These are phyloP conservation scores for Pseudocheirus occidentalis DNA, from an alignment of 2,797 vertebrate species.

Conservation along the genomic window DNA sequence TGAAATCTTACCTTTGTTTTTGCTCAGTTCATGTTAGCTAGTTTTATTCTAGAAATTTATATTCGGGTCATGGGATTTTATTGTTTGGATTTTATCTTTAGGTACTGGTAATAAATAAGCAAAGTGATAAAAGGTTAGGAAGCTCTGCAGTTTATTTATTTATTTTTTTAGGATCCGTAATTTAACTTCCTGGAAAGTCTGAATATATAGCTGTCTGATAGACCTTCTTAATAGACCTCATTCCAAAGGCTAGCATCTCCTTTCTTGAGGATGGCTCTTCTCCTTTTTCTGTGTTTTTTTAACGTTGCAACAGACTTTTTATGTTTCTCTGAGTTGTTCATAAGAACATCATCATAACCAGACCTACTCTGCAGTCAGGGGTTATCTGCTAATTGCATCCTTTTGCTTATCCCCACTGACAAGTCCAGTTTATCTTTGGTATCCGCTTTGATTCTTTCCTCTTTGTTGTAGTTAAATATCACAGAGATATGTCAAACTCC, in stretches of 20 bases:
- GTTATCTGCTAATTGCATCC: not conserved
- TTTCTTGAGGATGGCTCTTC: not conserved
- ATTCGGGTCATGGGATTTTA: constrained; percentile 41
- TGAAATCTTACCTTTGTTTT: not conserved
- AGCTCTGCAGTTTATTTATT: not conserved
- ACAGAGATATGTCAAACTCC: not conserved
- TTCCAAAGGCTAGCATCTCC: not conserved
- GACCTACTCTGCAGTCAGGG: not conserved
- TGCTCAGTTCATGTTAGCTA: constrained; percentile 11
- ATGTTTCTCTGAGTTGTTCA: not conserved
- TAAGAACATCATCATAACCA: not conserved
- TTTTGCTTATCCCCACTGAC: not conserved
- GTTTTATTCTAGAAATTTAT: constrained; percentile 49
- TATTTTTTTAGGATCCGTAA: not conserved
- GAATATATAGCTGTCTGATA: not conserved
- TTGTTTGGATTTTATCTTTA: constrained; percentile 42
- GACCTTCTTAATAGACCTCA: not conserved
- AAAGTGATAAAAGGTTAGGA: not conserved
- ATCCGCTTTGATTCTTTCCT: not conserved
- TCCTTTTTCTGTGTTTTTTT: not conserved
- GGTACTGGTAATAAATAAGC: constrained; percentile 20
- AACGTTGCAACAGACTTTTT: not conserved
- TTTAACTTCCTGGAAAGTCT: not conserved
- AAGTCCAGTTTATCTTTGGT: not conserved
- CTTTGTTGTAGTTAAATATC: not conserved